phyloP scores from a whole-genome alignment of 2,113 vertebrate species.

The Peromyscus polionotus region DNA sequence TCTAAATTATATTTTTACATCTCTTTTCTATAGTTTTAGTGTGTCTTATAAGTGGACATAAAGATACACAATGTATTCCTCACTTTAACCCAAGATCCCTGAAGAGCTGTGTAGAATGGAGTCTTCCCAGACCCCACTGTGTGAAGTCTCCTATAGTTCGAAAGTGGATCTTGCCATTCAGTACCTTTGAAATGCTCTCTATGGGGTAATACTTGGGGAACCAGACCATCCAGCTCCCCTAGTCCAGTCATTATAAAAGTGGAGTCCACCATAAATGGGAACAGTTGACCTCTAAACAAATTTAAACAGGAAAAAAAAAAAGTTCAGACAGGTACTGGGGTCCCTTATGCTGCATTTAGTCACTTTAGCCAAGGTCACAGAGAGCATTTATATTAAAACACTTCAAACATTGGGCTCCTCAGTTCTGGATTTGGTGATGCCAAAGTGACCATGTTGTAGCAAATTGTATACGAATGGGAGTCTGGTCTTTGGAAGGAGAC shows the following conservation, averaged over 20 bases:
- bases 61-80: not conserved
- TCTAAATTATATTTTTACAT: not conserved
- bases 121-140: not conserved
- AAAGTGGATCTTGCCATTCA: not conserved
- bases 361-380: not conserved
- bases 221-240: not conserved
- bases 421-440: not conserved
- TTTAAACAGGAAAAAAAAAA: not conserved
- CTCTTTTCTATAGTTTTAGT: not conserved
- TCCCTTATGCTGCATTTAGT: not conserved
- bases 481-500: not conserved
- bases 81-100: not conserved
- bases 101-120: not conserved
- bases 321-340: not conserved
- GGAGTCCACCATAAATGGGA: not conserved
- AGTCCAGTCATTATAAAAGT: not conserved
- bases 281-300: not conserved
- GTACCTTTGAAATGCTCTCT: not conserved
- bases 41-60: not conserved
- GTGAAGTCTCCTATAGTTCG: not conserved
- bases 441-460: not conserved
- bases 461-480: not conserved
- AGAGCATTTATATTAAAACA: slow-evolving; percentile 4
- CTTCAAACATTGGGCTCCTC: not conserved
- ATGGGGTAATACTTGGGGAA: not conserved